Conservation (phyloP, 2,113 vertebrate species). For the Ibidorhyncha struthersii region DNA sequence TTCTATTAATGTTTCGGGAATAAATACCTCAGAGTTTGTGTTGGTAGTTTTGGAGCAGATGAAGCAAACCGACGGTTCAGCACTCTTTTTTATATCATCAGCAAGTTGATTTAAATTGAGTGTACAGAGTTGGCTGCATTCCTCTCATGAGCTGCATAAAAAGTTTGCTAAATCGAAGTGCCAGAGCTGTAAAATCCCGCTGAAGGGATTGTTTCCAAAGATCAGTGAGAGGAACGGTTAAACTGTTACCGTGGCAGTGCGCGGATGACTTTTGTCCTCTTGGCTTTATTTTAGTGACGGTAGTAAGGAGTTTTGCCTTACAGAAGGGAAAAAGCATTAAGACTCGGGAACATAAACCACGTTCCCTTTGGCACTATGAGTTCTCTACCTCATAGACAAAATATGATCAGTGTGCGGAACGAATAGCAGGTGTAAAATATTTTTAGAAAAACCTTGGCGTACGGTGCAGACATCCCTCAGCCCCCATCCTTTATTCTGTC, state of each 20-base stretch:
- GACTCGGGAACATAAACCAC: conserved; percentile 60
- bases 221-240: neutral
- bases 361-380: conserved; percentile 40
- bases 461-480: neutral
- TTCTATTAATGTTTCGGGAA: conserved; percentile 47
- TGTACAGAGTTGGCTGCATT: conserved; percentile 57
- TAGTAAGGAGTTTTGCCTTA: conserved; percentile 52
- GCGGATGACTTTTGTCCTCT: neutral
- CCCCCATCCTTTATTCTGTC: conserved; percentile 5
- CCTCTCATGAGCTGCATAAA: conserved; percentile 63
- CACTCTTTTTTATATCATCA: conserved; percentile 68
- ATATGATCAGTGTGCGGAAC: conserved; percentile 69
- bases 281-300: conserved; percentile 42
- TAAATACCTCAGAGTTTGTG: conserved; percentile 51
- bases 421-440: conserved; percentile 75
- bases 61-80: conserved; percentile 63
- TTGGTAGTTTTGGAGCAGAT: conserved; percentile 61
- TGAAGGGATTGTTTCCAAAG: conserved; percentile 61
- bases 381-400: conserved; percentile 73
- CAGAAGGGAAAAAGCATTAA: conserved; percentile 67
- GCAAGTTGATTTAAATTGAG: conserved; percentile 73
- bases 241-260: neutral
- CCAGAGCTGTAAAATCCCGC: conserved; percentile 50
- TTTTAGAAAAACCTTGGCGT: conserved; percentile 74
- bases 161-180: conserved; percentile 51